Conservation (phyloP, 1,140 invertebrate genomes). For the Ceratina japonica region DNA sequence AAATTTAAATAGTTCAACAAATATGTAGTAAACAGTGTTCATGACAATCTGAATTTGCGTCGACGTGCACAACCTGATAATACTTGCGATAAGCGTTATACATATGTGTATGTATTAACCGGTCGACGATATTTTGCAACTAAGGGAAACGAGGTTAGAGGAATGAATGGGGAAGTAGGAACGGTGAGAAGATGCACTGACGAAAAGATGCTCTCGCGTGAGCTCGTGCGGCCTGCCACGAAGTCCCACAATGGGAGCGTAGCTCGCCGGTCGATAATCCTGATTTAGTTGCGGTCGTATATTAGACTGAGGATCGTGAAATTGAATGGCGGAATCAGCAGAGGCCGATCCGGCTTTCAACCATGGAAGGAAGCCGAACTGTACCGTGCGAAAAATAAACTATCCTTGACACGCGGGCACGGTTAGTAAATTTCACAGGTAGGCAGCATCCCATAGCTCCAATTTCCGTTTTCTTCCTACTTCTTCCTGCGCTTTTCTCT, state of each 20-base stretch:
- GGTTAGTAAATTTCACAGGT: slow-evolving; percentile 68
- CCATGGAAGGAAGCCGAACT: slow-evolving; percentile 22
- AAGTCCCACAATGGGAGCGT: slow-evolving; percentile 50
- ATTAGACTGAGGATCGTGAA: slow-evolving; percentile 71
- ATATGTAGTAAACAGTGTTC: too few relatives aligned
- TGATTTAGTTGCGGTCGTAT: slow-evolving; percentile 71
- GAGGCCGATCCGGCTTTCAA: slow-evolving; percentile 44
- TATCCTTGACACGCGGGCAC: slow-evolving; percentile 27
- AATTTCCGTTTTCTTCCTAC: neutral
- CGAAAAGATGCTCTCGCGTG: slow-evolving; percentile 11
- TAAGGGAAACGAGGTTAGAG: neutral
- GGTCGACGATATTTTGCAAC: neutral
- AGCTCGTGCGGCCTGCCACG: slow-evolving; percentile 36
- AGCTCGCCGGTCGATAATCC: slow-evolving; percentile 66
- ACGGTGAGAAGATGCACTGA: neutral
- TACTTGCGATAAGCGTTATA: neutral
- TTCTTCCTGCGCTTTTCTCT: neutral
- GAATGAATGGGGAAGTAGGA: neutral
- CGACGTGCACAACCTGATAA: too few relatives aligned
- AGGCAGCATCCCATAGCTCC: slow-evolving; percentile 40
- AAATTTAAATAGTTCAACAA: too few relatives aligned
- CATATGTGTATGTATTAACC: too few relatives aligned
- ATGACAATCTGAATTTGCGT: too few relatives aligned
- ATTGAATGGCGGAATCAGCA: slow-evolving; percentile 71
- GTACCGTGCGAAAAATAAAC: slow-evolving; percentile 64